Evolutionary conservation across 1,140 invertebrate genomes (phyloP).

Genomic region (Asbolus verrucosus): DNA sequence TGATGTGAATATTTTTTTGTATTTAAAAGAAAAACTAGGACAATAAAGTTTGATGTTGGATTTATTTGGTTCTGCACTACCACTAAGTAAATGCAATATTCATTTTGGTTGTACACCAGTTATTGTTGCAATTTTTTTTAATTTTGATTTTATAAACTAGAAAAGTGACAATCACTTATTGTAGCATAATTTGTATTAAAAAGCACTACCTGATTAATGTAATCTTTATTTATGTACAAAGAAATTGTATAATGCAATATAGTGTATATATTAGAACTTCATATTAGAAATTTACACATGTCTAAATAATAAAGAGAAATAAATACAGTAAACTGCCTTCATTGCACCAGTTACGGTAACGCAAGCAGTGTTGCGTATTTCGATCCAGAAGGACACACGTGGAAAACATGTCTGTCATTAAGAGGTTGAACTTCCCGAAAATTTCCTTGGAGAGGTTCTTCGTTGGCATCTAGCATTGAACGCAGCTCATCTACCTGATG

Average conservation of each 20-base stretch:
- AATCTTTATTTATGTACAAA: constrained; percentile 52
- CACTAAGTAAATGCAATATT: constrained; percentile 44
- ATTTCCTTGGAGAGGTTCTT: constrained; percentile 59
- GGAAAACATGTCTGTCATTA: constrained; percentile 54
- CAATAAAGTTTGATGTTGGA: constrained; percentile 50
- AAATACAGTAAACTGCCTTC: constrained; percentile 4
- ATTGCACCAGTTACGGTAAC: constrained; percentile 25
- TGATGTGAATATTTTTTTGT: constrained; percentile 47
- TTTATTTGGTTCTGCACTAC: constrained; percentile 43
- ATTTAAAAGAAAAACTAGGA: constrained; percentile 40
- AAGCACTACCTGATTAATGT: constrained; percentile 53
- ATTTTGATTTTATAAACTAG: constrained; percentile 27
- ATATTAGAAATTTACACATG: constrained; percentile 44
- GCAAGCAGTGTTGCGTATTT: constrained; percentile 58
- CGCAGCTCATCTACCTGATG: constrained; percentile 60
- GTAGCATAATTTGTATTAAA: constrained; percentile 52
- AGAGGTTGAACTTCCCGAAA: constrained; percentile 55
- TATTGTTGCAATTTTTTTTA: constrained; percentile 37
- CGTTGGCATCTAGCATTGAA: constrained; percentile 57
- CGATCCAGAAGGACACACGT: constrained; percentile 59
- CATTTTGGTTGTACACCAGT: constrained; percentile 16
- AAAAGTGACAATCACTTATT: constrained; percentile 52
- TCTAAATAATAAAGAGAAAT: constrained; percentile 39
- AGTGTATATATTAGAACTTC: constrained; percentile 48
- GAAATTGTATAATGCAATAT: constrained; percentile 51